Evolutionary conservation across 2,888 invertebrate species (phyloP).

Genomic region (Teinopalpus imperialis): DNA sequence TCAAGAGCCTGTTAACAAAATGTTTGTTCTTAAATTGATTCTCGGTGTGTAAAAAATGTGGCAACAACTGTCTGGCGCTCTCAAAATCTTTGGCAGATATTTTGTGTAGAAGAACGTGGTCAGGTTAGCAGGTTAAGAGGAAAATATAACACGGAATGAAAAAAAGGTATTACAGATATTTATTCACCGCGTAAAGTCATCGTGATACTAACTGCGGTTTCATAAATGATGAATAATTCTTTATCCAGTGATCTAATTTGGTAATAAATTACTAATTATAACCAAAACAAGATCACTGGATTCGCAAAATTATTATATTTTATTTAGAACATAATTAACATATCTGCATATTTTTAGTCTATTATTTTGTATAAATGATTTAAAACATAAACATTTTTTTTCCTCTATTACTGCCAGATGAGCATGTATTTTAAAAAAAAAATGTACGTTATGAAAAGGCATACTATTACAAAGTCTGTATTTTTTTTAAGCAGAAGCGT

Average conservation of each 20-base stretch:
- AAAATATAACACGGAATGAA: slow-evolving; percentile 41
- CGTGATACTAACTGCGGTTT: slow-evolving; percentile 34
- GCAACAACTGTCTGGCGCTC: slow-evolving; percentile 50
- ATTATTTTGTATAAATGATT: no score
- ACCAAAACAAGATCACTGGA: no score
- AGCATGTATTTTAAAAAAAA: no score
- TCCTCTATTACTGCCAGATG: no score
- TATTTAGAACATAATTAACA: no score
- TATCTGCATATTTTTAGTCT: no score
- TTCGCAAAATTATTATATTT: no score
- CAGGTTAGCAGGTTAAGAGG: slow-evolving; percentile 63
- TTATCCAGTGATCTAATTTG: no score
- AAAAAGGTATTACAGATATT: slow-evolving; percentile 31
- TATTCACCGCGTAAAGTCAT: slow-evolving; percentile 34
- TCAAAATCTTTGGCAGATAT: slow-evolving; percentile 30
- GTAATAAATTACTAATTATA: no score
- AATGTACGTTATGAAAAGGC: no score
- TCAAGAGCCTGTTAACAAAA: slow-evolving; percentile 12
- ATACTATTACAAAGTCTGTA: slow-evolving; percentile 10
- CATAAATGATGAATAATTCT: not conserved
- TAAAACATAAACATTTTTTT: no score
- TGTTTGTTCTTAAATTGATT: slow-evolving; percentile 14
- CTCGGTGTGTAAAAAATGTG: slow-evolving; percentile 48
- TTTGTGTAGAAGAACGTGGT: slow-evolving; percentile 29
- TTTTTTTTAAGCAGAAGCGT: slow-evolving; percentile 42